Base-by-base conservation (phyloP, 1,140 invertebrate species). In the Arctopsyche grandis region DNA sequence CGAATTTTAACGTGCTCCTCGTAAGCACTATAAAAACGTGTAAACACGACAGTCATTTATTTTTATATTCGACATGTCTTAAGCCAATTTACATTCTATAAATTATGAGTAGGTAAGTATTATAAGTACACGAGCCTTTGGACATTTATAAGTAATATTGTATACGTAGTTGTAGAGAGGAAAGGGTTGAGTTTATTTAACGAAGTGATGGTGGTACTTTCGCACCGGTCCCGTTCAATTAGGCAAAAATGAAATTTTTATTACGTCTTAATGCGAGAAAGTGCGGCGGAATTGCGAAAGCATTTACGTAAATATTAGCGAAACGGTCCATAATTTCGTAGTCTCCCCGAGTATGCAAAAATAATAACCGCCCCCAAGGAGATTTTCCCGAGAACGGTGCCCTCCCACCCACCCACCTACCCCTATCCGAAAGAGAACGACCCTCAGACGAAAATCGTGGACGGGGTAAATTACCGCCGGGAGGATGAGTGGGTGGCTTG, bases 291-390 rank as follows among this genome's bases (percentile, higher is more conserved):
- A 66, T 12, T 52, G 48, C 48, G 48, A 66, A 66, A 66, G 63
- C 63, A 66, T 66, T 66, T 66, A 22, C 63, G 24, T 66, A 66
- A 66, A 66, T 66, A 66, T 74, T 74, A 74, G 71, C n/a, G 44
- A 24, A 74, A 74, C 48, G 44, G 22, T 24, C 16, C 48, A 24
- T 43, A 43, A 74, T 43, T 56, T 74, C 22, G 9, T 10, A n/a
- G 22, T 24, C 16, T 44, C 69, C 21, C 10, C n/a, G 46, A 21
- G 71, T 22, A 74, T 46, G 48, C 71, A 74, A 74, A 74, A 74
- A 74, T 74, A 74, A 74, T 74, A 63, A 63, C 75, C 16, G n/a
- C 46, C 71, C 26, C n/a, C 12, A 5, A 74, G 71, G 43, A 56
- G 75, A 46, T 44, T 76, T n/a, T 29, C 26, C 26, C 21, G 75